Percentiles rank a stretch among this genome's conserved stretches.
phyloP scores from a whole-genome alignment of 2,113 vertebrate species.

The Caracal caracal region DNA sequence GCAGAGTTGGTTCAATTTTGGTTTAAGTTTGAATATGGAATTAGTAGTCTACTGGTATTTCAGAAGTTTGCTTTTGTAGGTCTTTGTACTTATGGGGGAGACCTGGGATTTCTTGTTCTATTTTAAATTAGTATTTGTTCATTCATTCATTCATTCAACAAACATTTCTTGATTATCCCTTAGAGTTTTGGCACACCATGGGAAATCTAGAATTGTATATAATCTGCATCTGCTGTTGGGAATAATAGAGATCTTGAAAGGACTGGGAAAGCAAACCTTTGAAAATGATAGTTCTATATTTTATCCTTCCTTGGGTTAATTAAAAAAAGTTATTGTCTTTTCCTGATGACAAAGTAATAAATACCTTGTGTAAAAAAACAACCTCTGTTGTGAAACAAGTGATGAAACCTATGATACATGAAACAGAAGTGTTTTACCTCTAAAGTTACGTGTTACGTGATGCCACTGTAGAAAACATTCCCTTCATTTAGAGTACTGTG shows the following conservation, averaged over 20 bases:
- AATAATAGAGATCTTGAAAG: constrained; percentile 40
- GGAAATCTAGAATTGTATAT: not conserved
- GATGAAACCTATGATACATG: not conserved
- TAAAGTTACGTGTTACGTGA: not conserved
- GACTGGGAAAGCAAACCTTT: not conserved
- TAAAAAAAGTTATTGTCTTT: not conserved
- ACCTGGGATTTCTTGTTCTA: constrained; percentile 36
- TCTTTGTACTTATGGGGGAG: not conserved
- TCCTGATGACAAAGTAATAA: not conserved
- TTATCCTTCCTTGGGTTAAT: constrained; percentile 8
- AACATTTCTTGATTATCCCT: not conserved
- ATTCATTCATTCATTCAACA: constrained; percentile 19
- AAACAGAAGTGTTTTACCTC: not conserved
- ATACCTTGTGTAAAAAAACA: not conserved
- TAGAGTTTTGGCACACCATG: not conserved
- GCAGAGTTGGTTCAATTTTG: constrained; percentile 5
- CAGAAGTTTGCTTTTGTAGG: constrained; percentile 19
- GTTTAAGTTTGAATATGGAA: constrained; percentile 44
- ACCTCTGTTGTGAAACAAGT: not conserved
- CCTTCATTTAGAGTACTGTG: not conserved
- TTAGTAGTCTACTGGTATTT: not conserved
- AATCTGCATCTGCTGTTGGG: not conserved
- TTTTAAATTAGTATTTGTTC: constrained; percentile 12
- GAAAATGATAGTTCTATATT: not conserved
- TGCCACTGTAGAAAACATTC: not conserved